phyloP scores from a whole-genome alignment of 2,888 invertebrate species.

The Cryptocheilus praepositus region DNA sequence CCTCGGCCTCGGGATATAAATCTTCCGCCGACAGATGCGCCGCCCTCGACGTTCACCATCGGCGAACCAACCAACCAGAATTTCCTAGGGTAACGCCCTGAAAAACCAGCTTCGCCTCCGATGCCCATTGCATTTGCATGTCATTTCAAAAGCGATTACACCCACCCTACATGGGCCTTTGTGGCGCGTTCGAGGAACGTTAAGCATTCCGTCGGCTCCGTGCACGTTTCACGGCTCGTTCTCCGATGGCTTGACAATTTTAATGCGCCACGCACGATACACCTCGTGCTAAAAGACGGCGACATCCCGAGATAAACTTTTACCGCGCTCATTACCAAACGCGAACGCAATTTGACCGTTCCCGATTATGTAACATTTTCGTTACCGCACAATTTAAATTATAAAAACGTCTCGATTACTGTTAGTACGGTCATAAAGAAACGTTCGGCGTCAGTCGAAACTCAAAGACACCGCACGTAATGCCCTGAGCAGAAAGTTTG shows the following conservation, averaged over 20 bases:
- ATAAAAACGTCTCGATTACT: too few species aligned
- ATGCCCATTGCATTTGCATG: conserved; percentile 65
- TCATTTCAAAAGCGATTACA: conserved; percentile 59
- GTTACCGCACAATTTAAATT: too few species aligned
- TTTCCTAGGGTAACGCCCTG: conserved; percentile 71
- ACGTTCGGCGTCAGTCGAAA: too few species aligned
- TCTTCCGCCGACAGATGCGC: conserved; percentile 72
- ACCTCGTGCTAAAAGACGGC: too few species aligned
- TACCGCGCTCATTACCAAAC: too few species aligned
- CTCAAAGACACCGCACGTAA: too few species aligned
- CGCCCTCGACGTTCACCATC: conserved; percentile 68
- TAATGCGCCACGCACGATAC: background rate
- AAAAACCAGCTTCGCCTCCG: conserved; percentile 57
- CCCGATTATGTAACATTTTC: too few species aligned
- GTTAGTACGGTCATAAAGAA: too few species aligned
- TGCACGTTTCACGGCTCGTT: conserved; percentile 2
- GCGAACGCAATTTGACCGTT: too few species aligned
- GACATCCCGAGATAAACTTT: too few species aligned
- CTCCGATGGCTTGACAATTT: background rate
- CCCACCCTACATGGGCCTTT: conserved; percentile 17
- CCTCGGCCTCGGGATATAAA: conserved; percentile 67
- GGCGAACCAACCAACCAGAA: conserved; percentile 70
- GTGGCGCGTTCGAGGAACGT: conserved; percentile 6
- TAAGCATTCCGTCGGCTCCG: conserved; percentile 1
- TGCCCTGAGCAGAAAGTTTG: too few species aligned